Conservation (phyloP, 1,140 invertebrate species). For the Bilobella aurantiaca region DNA sequence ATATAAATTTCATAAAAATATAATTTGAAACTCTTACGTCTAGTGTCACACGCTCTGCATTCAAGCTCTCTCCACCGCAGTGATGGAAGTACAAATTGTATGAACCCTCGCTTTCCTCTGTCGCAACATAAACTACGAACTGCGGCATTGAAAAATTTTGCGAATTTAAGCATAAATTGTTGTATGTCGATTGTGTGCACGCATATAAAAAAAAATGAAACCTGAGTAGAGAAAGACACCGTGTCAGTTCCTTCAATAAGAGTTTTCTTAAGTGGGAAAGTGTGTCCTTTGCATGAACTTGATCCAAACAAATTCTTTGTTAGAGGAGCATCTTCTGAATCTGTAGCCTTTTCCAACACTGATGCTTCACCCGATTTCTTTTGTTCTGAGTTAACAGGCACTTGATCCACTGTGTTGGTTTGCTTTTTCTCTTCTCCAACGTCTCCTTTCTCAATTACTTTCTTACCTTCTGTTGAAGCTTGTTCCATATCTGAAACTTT, state of each 20-base stretch:
- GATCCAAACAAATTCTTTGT: neutral
- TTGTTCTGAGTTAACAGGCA: no score
- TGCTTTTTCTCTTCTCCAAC: no score
- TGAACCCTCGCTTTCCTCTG: conserved; percentile 71
- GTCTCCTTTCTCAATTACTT: no score
- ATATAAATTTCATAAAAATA: conserved; percentile 15
- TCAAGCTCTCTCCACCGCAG: conserved; percentile 53
- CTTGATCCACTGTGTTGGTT: no score
- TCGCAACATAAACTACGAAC: conserved; percentile 73
- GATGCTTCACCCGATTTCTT: no score
- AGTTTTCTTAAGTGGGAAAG: neutral
- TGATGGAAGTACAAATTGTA: conserved; percentile 95
- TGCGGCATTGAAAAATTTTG: neutral
- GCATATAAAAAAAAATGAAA: no score
- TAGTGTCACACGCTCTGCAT: conserved; percentile 45
- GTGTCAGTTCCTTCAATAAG: neutral
- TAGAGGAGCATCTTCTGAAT: no score
- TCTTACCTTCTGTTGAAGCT: no score
- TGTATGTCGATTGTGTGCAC: neutral
- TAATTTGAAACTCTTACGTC: conserved; percentile 44
- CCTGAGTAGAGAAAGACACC: neutral
- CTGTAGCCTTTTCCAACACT: no score
- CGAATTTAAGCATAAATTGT: neutral
- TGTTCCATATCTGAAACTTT: no score
- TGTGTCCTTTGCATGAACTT: neutral